These are phyloP conservation scores for Cephus sareptanus DNA, from an alignment of 2,888 invertebrate genomes.

Conservation along the genomic window DNA sequence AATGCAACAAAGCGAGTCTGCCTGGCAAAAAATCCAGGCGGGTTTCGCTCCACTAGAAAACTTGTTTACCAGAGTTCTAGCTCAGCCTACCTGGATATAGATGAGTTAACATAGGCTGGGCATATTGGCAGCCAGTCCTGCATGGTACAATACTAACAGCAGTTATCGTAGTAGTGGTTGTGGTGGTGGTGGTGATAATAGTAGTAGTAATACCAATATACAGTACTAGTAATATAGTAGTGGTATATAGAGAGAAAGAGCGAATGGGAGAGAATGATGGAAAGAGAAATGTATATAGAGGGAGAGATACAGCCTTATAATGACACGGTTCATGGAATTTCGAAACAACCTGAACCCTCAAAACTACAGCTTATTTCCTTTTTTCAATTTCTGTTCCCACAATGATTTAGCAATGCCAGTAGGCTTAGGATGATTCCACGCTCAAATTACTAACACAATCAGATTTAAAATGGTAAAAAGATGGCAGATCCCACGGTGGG, in stretches of 20 bases:
- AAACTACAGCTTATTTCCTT: neutral
- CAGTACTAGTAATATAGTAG: neutral
- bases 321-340: neutral
- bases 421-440: neutral
- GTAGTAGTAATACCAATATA: neutral
- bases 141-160: neutral
- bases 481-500: neutral
- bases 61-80: conserved; percentile 4
- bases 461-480: neutral
- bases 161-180: neutral
- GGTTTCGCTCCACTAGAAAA: conserved; percentile 22
- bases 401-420: neutral
- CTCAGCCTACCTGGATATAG: neutral
- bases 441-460: neutral
- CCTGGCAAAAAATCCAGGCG: conserved; percentile 26
- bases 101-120: neutral
- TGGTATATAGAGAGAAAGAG: neutral
- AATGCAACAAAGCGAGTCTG: conserved; percentile 35
- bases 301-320: neutral
- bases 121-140: neutral
- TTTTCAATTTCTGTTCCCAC: neutral
- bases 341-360: neutral
- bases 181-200: too few species aligned
- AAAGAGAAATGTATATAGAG: neutral
- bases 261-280: neutral